phyloP scores from a whole-genome alignment of 2,888 invertebrate species.

The Thymelicus lineola region DNA sequence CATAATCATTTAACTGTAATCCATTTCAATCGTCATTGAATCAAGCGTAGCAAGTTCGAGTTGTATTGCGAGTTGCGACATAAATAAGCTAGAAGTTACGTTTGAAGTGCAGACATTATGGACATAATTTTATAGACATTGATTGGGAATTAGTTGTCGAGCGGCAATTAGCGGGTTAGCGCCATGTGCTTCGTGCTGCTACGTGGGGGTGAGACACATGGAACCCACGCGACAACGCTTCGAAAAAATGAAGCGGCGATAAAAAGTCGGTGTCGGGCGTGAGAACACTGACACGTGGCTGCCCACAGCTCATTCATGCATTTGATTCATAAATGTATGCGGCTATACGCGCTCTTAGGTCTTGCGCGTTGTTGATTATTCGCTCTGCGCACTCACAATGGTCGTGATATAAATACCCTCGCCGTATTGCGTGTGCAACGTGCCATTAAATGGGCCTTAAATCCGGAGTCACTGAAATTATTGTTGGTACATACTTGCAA shows the following conservation, averaged over 20 bases:
- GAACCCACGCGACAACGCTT: constrained; percentile 73
- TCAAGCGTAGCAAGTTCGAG: background rate
- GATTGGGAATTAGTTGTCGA: constrained; percentile 56
- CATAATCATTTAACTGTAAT: too few species aligned
- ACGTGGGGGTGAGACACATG: constrained; percentile 80
- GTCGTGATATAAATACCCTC: constrained; percentile 27
- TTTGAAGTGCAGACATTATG: background rate
- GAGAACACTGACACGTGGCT: constrained; percentile 81
- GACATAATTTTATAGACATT: constrained; percentile 38
- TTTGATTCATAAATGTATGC: constrained; percentile 80
- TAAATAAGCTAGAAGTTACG: background rate
- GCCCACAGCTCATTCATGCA: constrained; percentile 78
- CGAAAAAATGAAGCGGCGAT: constrained; percentile 68
- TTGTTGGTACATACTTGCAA: background rate
- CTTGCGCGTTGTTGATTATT: constrained; percentile 47
- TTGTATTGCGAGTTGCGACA: background rate
- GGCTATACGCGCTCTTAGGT: constrained; percentile 49
- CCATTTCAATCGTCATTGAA: background rate
- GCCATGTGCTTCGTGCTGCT: constrained; percentile 65
- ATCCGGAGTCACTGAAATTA: constrained; percentile 28
- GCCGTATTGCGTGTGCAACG: constrained; percentile 14
- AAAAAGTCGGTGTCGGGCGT: constrained; percentile 75
- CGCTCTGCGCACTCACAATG: constrained; percentile 36
- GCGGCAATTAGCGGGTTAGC: constrained; percentile 77
- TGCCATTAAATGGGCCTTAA: constrained; percentile 28